phyloP scores from a whole-genome alignment of 2,113 vertebrate species.

The Bettongia penicillata region DNA sequence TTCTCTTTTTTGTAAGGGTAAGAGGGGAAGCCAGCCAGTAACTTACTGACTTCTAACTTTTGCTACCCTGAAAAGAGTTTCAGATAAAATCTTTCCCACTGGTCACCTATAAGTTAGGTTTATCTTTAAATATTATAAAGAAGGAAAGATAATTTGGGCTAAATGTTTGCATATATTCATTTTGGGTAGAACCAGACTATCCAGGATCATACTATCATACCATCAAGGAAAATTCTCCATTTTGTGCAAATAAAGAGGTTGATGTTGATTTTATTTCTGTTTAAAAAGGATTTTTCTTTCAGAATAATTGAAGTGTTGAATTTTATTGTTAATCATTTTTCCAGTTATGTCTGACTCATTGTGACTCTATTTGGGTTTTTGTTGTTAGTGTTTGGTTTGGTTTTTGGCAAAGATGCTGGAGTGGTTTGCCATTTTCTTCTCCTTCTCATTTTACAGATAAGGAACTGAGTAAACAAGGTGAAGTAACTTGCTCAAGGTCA shows the following conservation, averaged over 20 bases:
- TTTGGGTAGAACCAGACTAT: slow-evolving; percentile 12
- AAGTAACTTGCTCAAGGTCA: not conserved
- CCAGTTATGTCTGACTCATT: not conserved
- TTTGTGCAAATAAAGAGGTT: slow-evolving; percentile 37
- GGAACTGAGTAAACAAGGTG: not conserved
- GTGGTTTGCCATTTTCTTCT: not conserved
- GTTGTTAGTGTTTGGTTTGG: not conserved
- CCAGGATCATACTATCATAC: not conserved
- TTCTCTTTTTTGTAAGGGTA: slow-evolving; percentile 62
- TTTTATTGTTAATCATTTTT: not conserved
- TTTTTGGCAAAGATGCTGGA: not conserved
- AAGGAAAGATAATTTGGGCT: slow-evolving; percentile 47
- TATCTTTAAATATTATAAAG: slow-evolving; percentile 63
- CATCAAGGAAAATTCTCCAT: not conserved
- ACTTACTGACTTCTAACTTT: not conserved
- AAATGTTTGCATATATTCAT: slow-evolving; percentile 61
- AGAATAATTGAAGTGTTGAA: not conserved
- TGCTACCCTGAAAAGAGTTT: not conserved
- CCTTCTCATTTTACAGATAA: not conserved
- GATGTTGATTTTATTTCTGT: not conserved
- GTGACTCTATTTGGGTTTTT: not conserved
- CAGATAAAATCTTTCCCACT: slow-evolving; percentile 40
- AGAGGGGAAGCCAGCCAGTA: slow-evolving; percentile 32
- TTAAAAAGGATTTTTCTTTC: not conserved
- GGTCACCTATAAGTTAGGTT: slow-evolving; percentile 57